phyloP scores from a whole-genome alignment of 2,797 vertebrate species.

The Luscinia luscinia region DNA sequence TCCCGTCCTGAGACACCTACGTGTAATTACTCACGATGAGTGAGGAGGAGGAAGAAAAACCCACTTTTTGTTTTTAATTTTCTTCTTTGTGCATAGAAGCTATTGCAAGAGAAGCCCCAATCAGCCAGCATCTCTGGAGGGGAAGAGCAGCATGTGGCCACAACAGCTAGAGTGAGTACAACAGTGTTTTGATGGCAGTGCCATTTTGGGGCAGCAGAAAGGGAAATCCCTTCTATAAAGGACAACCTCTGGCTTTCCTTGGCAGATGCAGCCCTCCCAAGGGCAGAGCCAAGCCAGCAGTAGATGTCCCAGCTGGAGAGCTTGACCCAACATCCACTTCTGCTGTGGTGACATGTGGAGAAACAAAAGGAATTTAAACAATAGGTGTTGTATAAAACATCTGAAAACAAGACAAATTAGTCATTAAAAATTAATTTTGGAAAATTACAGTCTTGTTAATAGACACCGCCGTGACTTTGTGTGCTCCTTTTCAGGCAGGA shows the following conservation, averaged over 20 bases:
- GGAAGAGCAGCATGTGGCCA: rapidly evolving
- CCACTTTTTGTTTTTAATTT: not conserved
- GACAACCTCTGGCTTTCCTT: not conserved
- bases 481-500: not conserved
- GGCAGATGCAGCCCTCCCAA: rapidly evolving
- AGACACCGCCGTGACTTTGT: not conserved
- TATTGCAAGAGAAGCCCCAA: rapidly evolving
- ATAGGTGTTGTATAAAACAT: conserved; percentile 25
- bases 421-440: conserved; percentile 69
- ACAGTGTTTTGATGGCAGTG: not conserved
- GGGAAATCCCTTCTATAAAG: not conserved
- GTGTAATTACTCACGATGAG: not conserved
- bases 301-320: not conserved
- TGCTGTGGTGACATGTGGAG: not conserved
- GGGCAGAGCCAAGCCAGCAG: not conserved
- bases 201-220: not conserved
- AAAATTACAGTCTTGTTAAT: conserved; percentile 58
- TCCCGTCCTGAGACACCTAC: conserved; percentile 26
- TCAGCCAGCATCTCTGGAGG: rapidly evolving
- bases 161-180: not conserved
- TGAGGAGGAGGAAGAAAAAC: not conserved
- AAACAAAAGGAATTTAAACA: conserved; percentile 25
- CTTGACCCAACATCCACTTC: not conserved
- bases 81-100: not conserved
- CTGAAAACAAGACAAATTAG: conserved; percentile 58